A percentile compares a stretch with the other conserved stretches of the same genome.
phyloP scores from a whole-genome alignment of 2,113 vertebrate species.

The Amphilophus citrinellus region DNA sequence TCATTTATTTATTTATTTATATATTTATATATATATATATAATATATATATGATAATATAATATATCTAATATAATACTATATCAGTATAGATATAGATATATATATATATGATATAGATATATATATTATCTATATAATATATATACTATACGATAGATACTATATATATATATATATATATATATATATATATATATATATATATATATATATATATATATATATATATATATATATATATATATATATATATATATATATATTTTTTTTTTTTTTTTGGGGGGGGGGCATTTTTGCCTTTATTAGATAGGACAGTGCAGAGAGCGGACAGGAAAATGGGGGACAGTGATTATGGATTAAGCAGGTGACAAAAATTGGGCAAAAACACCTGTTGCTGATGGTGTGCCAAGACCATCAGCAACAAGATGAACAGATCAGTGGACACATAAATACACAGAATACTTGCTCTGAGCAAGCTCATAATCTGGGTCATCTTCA shows the following conservation, averaged over 20 bases:
- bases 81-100: no score
- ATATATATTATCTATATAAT: no score
- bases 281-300: background rate
- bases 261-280: background rate
- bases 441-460: background rate
- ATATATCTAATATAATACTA: no score
- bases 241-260: no score
- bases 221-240: no score
- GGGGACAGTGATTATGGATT: background rate
- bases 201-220: no score
- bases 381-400: background rate
- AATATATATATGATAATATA: no score
- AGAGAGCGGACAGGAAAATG: background rate
- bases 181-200: no score
- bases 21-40: no score
- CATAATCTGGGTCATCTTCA: constrained; percentile 76
- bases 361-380: rapidly evolving
- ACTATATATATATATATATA: no score
- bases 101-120: no score
- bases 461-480: constrained; percentile 84
- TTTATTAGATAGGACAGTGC: background rate
- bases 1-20: background rate
- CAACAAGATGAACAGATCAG: background rate
- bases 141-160: no score
- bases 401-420: background rate